Percentiles rank a stretch among this genome's conserved stretches.
phyloP scores from a whole-genome alignment of 2,113 vertebrate species.

The Motacilla alba region DNA sequence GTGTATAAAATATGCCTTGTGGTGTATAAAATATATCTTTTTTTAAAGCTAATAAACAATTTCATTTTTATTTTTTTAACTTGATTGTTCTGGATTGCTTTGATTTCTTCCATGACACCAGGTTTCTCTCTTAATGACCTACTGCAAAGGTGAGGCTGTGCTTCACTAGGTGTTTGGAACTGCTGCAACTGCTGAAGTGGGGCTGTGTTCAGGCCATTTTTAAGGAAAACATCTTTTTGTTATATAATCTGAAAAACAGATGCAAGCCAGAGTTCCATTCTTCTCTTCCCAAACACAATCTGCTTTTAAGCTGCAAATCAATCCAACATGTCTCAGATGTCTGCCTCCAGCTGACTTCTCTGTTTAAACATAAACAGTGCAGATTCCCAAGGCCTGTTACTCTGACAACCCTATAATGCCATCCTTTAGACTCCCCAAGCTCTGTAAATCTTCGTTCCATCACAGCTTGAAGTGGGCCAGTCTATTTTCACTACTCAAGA shows the following conservation, averaged over 20 bases:
- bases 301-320: constrained; percentile 50
- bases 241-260: neutral
- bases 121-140: neutral
- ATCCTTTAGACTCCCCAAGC: constrained; percentile 31
- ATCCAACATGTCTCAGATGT: constrained; percentile 50
- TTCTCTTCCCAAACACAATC: constrained; percentile 33
- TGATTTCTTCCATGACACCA: neutral
- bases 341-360: constrained; percentile 53
- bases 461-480: constrained; percentile 11
- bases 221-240: neutral
- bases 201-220: neutral
- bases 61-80: neutral
- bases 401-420: constrained; percentile 44
- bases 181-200: neutral
- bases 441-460: constrained; percentile 35
- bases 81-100: neutral
- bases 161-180: neutral
- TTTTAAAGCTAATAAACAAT: neutral
- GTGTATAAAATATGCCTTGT: neutral
- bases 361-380: constrained; percentile 36
- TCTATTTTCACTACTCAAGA: neutral
- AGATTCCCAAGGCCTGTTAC: constrained; percentile 37
- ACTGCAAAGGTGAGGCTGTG: neutral
- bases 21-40: neutral
- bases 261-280: neutral